Percentiles rank a stretch among this genome's conserved stretches.
Conservation (phyloP, 2,797 vertebrate genomes). For the Lithobates sylvaticus region DNA sequence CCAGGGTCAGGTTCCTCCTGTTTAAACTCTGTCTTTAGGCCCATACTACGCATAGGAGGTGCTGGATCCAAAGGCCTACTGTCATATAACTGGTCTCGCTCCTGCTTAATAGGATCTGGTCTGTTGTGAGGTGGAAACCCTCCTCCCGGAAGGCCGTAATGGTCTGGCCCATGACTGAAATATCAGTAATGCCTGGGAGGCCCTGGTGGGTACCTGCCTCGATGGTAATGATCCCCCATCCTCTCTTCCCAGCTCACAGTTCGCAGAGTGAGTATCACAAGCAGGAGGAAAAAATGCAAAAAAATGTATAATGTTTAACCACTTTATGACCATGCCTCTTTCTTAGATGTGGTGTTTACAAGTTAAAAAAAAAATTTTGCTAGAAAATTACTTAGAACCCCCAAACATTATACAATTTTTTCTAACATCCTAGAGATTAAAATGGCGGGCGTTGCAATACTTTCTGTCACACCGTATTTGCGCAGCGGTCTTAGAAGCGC, state of each 20-base stretch:
- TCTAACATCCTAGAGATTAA: no score
- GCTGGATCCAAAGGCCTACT: conserved; percentile 66
- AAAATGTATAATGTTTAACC: no score
- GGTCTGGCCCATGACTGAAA: conserved; percentile 61
- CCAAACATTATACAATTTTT: no score
- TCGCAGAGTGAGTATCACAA: conserved; percentile 69
- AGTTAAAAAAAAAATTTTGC: no score
- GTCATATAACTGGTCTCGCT: conserved; percentile 67
- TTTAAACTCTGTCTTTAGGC: conserved; percentile 78
- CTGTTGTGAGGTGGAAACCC: conserved; percentile 66
- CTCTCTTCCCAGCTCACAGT: conserved; percentile 78
- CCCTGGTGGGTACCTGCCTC: conserved; percentile 37
- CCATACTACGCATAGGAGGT: conserved; percentile 64
- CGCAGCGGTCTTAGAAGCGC: no score
- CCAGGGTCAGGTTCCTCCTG: conserved; percentile 70
- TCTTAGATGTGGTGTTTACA: no score
- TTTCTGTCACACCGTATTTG: no score
- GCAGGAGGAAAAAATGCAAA: conserved; percentile 73
- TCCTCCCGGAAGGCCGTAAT: conserved; percentile 62
- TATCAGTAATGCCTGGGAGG: conserved; percentile 50
- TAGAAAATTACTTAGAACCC: no score
- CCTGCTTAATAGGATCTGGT: conserved; percentile 67
- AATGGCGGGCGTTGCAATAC: no score
- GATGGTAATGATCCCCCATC: conserved; percentile 45
- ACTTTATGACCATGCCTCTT: no score